Conservation (phyloP, 2,888 invertebrate genomes). For the Monopis laevigella region DNA sequence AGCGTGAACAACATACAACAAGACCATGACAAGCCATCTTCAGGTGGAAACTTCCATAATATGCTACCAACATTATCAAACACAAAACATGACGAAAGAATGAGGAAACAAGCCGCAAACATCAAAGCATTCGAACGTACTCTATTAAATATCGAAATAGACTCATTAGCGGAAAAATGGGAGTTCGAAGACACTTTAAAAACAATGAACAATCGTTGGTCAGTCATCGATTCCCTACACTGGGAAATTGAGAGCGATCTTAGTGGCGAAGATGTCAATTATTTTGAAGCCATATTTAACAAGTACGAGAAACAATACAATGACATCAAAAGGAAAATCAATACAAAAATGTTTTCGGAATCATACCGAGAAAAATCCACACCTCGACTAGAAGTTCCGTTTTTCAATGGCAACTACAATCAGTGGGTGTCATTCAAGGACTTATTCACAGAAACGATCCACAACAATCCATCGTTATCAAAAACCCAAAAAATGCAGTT, state of each 20-base stretch:
- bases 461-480: slow-evolving; percentile 17
- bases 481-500: slow-evolving; percentile 23
- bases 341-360: slow-evolving; percentile 8
- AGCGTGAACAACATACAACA: no score
- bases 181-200: slow-evolving; percentile 11
- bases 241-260: slow-evolving; percentile 20
- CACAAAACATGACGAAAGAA: no score
- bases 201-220: slow-evolving; percentile 17
- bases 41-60: no score
- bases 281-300: slow-evolving; percentile 17
- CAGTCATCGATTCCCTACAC: slow-evolving; percentile 19
- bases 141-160: background rate
- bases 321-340: background rate
- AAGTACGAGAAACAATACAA: background rate
- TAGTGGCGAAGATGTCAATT: slow-evolving; percentile 11
- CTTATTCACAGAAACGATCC: slow-evolving; percentile 21
- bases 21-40: no score
- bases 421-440: slow-evolving; percentile 20
- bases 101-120: no score
- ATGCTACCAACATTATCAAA: no score
- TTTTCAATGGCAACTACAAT: slow-evolving; percentile 18
- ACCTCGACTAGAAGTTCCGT: slow-evolving; percentile 18
- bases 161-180: slow-evolving; percentile 9
- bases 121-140: no score
- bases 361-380: slow-evolving; percentile 12